Conservation (phyloP, 2,113 vertebrate species). For the Centrocercus urophasianus region DNA sequence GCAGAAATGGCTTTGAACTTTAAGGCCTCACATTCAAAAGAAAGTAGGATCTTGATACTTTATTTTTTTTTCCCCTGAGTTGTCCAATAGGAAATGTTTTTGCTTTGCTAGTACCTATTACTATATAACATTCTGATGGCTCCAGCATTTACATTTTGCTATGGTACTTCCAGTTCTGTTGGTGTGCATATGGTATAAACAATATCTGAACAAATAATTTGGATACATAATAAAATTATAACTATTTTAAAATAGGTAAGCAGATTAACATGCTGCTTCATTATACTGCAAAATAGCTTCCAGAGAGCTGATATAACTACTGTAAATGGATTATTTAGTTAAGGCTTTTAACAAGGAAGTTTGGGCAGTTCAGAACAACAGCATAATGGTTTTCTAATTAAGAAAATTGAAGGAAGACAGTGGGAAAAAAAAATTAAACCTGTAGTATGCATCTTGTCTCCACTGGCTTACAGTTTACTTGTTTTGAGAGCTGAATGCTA, state of each 20-base stretch:
- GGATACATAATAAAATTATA: not conserved
- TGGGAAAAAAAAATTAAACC: not conserved
- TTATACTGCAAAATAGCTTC: not conserved
- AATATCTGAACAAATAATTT: not conserved
- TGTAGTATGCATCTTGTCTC: not conserved
- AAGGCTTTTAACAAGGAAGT: not conserved
- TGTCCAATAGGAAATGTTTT: conserved; percentile 25
- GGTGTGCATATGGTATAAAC: not conserved
- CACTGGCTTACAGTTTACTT: not conserved
- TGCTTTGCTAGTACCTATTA: not conserved
- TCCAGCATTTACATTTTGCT: not conserved
- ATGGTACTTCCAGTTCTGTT: not conserved
- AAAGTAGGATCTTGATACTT: conserved; percentile 7
- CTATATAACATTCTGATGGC: not conserved
- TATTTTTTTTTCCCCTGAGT: not conserved
- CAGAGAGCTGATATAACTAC: not conserved
- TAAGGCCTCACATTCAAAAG: conserved; percentile 67
- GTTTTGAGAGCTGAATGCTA: not conserved
- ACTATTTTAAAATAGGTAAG: not conserved
- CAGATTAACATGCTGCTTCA: not conserved
- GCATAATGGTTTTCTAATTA: not conserved
- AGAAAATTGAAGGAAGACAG: not conserved
- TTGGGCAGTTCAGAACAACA: not conserved
- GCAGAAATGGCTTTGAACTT: conserved; percentile 72
- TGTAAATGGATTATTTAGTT: not conserved